phyloP scores from a whole-genome alignment of 2,797 vertebrate species.

The Microctenopoma steveboyesi region DNA sequence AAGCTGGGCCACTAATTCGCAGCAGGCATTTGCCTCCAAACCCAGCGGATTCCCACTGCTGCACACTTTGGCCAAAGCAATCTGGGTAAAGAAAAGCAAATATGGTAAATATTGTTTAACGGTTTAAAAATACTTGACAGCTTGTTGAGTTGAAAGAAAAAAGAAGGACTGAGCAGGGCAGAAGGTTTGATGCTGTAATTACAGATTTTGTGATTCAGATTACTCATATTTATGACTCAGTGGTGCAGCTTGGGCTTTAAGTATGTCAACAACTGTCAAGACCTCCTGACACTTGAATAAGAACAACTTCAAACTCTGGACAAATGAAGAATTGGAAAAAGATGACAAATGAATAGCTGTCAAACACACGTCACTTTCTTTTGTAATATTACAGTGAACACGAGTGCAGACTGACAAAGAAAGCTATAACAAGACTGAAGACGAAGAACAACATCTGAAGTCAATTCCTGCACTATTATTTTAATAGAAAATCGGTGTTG shows the following conservation, averaged over 20 bases:
- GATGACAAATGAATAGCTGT: constrained; percentile 20
- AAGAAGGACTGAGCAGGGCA: neutral
- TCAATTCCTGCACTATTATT: neutral
- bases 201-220: constrained; percentile 22
- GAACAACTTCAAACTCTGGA: constrained; percentile 10
- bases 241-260: neutral
- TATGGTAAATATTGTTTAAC: neutral
- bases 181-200: constrained; percentile 17
- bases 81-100: constrained; percentile 68
- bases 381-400: constrained; percentile 5
- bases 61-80: constrained; percentile 92
- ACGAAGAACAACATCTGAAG: constrained; percentile 1
- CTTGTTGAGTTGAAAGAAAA: constrained; percentile 1
- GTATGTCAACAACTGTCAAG: constrained; percentile 35
- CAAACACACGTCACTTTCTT: constrained; percentile 15
- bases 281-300: constrained; percentile 28
- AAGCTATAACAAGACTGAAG: neutral
- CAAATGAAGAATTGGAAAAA: constrained; percentile 19
- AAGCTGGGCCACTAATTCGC: constrained; percentile 87
- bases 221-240: constrained; percentile 45
- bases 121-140: neutral
- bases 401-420: constrained; percentile 11
- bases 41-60: constrained; percentile 87
- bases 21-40: constrained; percentile 84
- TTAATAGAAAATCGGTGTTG: neutral